Percentiles rank a stretch among this genome's conserved stretches.
Conservation (phyloP, 1,140 invertebrate genomes). For the Asobara japonica region DNA sequence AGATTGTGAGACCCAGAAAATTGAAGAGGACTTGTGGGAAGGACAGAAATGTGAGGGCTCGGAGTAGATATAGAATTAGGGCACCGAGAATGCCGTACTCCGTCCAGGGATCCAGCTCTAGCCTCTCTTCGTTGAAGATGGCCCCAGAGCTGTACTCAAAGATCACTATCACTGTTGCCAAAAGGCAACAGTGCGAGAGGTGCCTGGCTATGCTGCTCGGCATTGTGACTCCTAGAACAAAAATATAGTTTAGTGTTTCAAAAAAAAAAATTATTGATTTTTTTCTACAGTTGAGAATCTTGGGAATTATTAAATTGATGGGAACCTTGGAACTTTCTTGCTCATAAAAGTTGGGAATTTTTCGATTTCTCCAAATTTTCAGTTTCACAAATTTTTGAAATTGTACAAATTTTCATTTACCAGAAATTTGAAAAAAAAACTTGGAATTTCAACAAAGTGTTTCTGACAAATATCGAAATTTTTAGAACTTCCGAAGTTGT, state of each 20-base stretch:
- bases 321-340: too few species aligned
- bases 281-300: too few species aligned
- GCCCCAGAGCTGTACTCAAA: slow-evolving; percentile 86
- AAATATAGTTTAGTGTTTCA: neutral
- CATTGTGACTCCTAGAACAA: slow-evolving; percentile 56
- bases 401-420: too few species aligned
- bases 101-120: slow-evolving; percentile 80
- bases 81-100: slow-evolving; percentile 80
- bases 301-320: too few species aligned
- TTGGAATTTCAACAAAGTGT: too few species aligned
- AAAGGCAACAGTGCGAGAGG: slow-evolving; percentile 80
- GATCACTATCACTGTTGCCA: slow-evolving; percentile 78
- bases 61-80: slow-evolving; percentile 78
- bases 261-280: too few species aligned
- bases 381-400: too few species aligned
- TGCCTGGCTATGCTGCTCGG: slow-evolving; percentile 77
- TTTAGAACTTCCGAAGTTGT: too few species aligned
- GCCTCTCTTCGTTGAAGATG: slow-evolving; percentile 69
- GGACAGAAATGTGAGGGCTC: slow-evolving; percentile 86
- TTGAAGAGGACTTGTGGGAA: slow-evolving; percentile 92
- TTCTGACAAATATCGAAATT: too few species aligned
- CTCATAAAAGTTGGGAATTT: too few species aligned
- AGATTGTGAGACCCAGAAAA: slow-evolving; percentile 88
- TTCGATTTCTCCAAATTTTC: too few species aligned
- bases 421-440: too few species aligned